phyloP scores from a whole-genome alignment of 2,113 vertebrate species.

The Halcyon malimbica region DNA sequence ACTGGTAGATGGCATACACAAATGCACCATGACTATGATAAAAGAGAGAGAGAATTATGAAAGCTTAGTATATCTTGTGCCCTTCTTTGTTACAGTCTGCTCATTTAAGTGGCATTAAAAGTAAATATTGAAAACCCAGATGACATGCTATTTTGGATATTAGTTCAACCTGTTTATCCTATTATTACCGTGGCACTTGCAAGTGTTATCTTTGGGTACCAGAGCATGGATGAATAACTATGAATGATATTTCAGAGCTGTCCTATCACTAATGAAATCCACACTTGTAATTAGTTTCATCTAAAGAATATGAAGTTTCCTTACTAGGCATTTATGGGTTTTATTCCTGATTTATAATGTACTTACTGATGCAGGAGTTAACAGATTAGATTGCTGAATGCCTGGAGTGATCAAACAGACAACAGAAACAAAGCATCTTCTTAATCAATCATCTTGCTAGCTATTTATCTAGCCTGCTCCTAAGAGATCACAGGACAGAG shows the following conservation, averaged over 20 bases:
- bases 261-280: constrained; percentile 68
- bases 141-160: constrained; percentile 42
- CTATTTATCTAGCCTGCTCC: constrained; percentile 31
- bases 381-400: constrained; percentile 50
- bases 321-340: constrained; percentile 35
- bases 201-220: constrained; percentile 48
- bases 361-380: constrained; percentile 42
- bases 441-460: constrained; percentile 62
- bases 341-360: constrained; percentile 55
- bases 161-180: constrained; percentile 59
- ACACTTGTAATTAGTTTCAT: constrained; percentile 55
- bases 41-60: constrained; percentile 3
- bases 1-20: neutral
- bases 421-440: constrained; percentile 55
- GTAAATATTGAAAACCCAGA: constrained; percentile 40
- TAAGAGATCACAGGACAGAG: constrained; percentile 35
- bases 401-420: constrained; percentile 42
- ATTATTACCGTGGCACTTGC: constrained; percentile 47
- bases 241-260: constrained; percentile 45
- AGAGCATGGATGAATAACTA: constrained; percentile 35
- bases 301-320: constrained; percentile 46
- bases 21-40: neutral
- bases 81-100: neutral
- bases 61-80: neutral
- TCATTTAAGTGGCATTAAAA: constrained; percentile 21